Evolutionary conservation across 2,797 vertebrate genomes (phyloP).

Genomic region (Ispidina picta): DNA sequence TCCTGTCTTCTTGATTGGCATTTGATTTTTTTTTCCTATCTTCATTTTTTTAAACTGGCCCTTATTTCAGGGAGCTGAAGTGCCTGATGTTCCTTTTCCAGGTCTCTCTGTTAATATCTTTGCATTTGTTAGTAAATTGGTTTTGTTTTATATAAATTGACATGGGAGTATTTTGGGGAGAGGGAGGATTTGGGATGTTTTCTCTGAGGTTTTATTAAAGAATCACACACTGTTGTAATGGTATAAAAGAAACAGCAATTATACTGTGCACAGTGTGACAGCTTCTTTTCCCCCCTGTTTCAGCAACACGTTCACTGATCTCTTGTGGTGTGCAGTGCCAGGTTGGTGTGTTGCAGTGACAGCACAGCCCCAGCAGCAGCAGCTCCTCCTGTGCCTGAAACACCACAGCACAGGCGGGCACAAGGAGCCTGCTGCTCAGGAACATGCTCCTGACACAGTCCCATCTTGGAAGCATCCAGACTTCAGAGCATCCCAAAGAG

Average conservation of each 20-base stretch:
- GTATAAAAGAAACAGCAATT: not conserved
- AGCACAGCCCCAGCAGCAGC: not conserved
- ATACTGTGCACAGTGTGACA: not conserved
- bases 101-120: not conserved
- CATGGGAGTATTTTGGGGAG: not conserved
- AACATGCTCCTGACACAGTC: not conserved
- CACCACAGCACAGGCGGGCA: rapidly evolving
- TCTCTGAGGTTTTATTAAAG: not conserved
- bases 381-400: not conserved
- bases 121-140: not conserved
- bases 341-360: rapidly evolving
- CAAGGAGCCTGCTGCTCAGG: not conserved
- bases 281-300: not conserved
- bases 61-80: not conserved
- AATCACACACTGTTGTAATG: not conserved
- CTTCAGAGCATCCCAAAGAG: not conserved
- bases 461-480: not conserved
- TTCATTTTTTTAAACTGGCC: not conserved
- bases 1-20: not conserved
- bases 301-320: not conserved
- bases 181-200: not conserved
- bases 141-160: not conserved
- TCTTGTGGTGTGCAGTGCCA: not conserved
- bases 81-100: not conserved
- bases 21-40: not conserved